Base-by-base conservation (phyloP, 2,113 vertebrate species). In the Myiozetetes cayanensis region DNA sequence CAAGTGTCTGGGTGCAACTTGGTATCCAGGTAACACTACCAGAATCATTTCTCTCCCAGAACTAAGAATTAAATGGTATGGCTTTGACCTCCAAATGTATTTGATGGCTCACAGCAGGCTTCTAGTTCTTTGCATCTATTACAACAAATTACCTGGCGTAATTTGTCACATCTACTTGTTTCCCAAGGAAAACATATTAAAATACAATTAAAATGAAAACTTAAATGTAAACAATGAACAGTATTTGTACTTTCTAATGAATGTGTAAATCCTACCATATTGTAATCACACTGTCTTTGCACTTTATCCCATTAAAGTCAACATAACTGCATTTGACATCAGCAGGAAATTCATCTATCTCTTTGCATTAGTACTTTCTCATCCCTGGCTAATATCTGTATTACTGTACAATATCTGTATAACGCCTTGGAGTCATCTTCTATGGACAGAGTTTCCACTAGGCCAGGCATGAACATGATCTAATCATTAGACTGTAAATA, bases 81-180 rank as follows among this genome's bases (percentile, higher is more conserved):
- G 8, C 35, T 96, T 91, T 93, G 90, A 94, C 93, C 93, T 97
- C 90, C 65, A 94, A 94, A 83, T 65, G 35, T 68, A 15, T 96
- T 93, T 94, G 94, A 92, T 86, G 72, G 75, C 72, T 90, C 88
- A 94, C 90, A 94, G 90, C 68, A 95, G 85, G 93, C 19, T 96
- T 90, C 78, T 84, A 41, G 79, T 30, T 78, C 67, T 84, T 85
- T 84, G 72, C 61, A 93, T 35, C 25, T 70, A 52, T 95, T 96
- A 90, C 19, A 89, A 66, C 62, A 89, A 82, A 79, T 62, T 78
- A 76, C 37, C 52, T 37, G 74, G 28, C 70, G 79, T 90, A 73
- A 90, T n/a, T 95, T 94, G 77, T 67, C 28, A 66, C 16, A 41
- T 93, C 55, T 75, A 91, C 92, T 89, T 96, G 77, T 94, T 96